Percentiles rank a stretch among this genome's conserved stretches.
phyloP scores from a whole-genome alignment of 1,140 invertebrate species.

The Eufriesea mexicana region DNA sequence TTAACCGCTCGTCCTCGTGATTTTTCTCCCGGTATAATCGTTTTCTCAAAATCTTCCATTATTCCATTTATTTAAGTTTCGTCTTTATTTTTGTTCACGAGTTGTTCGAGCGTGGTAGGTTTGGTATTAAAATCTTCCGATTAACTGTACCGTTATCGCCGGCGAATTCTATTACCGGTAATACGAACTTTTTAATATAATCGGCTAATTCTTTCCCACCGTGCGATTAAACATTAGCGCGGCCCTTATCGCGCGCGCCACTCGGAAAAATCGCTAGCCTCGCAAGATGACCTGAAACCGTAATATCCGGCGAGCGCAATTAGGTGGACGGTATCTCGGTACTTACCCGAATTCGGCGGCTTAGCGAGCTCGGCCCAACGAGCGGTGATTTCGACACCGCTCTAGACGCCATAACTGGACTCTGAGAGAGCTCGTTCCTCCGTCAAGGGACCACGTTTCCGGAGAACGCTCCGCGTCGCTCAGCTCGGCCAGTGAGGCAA shows the following conservation, averaged over 20 bases:
- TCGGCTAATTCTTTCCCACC: neutral
- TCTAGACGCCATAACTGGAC: constrained; percentile 43
- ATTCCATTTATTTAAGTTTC: neutral
- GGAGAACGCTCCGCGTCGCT: neutral
- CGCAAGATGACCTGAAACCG: neutral
- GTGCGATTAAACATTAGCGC: neutral
- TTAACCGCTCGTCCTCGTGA: too few relatives aligned
- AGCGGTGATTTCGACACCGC: constrained; percentile 46
- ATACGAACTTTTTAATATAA: neutral
- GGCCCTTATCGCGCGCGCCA: neutral
- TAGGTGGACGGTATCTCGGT: neutral
- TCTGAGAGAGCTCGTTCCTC: constrained; percentile 34
- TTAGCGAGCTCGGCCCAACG: constrained; percentile 11
- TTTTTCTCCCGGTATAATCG: too few relatives aligned
- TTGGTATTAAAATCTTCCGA: too few relatives aligned
- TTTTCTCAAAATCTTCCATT: neutral
- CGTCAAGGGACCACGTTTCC: neutral
- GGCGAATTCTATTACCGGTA: neutral
- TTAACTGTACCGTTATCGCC: too few relatives aligned
- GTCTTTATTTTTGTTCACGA: neutral
- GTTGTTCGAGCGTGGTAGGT: too few relatives aligned
- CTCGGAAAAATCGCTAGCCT: neutral
- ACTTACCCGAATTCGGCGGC: constrained; percentile 30
- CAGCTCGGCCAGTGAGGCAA: neutral
- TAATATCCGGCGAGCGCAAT: constrained; percentile 12